Percentiles rank a stretch among this genome's conserved stretches.
Conservation (phyloP, 2,113 vertebrate genomes). For the Cephalophus harveyi region DNA sequence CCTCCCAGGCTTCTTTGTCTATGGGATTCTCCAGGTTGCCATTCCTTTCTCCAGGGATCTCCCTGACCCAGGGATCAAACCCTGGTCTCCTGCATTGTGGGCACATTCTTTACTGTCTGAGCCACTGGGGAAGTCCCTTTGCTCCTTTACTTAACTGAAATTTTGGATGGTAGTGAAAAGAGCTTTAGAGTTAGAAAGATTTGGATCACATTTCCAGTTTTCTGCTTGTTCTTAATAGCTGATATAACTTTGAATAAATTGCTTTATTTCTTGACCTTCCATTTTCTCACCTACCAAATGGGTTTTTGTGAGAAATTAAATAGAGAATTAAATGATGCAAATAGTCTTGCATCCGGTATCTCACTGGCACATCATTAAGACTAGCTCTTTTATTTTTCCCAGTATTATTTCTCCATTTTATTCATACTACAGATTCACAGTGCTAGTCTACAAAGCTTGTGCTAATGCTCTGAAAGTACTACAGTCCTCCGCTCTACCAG, state of each 20-base stretch:
- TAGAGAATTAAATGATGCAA: background rate
- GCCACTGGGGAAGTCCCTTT: background rate
- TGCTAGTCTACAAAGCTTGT: background rate
- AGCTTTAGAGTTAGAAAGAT: background rate
- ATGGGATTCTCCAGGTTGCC: background rate
- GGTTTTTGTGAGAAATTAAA: background rate
- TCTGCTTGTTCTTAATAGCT: background rate
- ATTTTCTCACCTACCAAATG: constrained; percentile 21
- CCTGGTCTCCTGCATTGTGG: background rate
- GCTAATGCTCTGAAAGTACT: constrained; percentile 6
- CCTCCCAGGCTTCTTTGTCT: background rate
- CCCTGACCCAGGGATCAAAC: background rate
- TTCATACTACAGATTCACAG: background rate
- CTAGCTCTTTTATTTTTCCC: background rate
- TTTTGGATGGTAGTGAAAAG: background rate
- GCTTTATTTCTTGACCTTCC: background rate
- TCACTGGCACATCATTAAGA: background rate
- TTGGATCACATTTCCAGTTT: background rate
- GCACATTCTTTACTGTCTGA: background rate
- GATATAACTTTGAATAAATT: background rate
- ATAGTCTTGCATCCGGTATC: background rate
- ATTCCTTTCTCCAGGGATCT: background rate
- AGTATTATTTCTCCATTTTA: background rate
- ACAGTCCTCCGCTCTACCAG: constrained; percentile 91
- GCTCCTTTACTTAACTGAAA: background rate